Evolutionary conservation across 2,797 vertebrate genomes (phyloP).

Genomic region (Coranthus polyacanthus): DNA sequence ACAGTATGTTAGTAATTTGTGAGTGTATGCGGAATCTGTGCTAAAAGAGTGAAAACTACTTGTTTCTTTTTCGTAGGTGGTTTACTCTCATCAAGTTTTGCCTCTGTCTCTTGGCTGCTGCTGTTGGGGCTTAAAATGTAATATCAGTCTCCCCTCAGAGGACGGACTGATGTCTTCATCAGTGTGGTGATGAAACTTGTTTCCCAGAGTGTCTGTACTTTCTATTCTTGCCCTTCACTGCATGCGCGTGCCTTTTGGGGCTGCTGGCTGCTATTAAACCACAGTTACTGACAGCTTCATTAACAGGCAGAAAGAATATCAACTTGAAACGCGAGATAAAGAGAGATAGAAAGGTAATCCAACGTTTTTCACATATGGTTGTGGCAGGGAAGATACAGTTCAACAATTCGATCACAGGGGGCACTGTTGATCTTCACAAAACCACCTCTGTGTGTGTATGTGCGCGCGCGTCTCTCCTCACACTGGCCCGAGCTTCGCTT

Average conservation of each 20-base stretch:
- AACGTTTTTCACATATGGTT: background rate
- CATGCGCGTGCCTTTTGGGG: conserved; percentile 17
- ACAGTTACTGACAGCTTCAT: conserved; percentile 35
- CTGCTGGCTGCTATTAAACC: conserved; percentile 19
- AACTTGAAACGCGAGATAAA: conserved; percentile 22
- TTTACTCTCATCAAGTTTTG: background rate
- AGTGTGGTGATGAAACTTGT: conserved; percentile 28
- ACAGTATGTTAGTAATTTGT: too few species aligned
- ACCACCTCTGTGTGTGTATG: background rate
- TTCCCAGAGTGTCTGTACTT: conserved; percentile 27
- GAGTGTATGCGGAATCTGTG: too few species aligned
- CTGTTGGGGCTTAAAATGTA: conserved; percentile 20
- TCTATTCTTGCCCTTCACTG: conserved; percentile 23
- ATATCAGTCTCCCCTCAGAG: conserved; percentile 41
- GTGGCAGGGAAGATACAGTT: conserved; percentile 19
- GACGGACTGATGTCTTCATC: conserved; percentile 51
- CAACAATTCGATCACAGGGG: conserved; percentile 52
- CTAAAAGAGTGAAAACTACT: background rate
- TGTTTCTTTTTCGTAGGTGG: background rate
- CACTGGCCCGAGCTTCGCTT: conserved; percentile 28
- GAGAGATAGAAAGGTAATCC: conserved; percentile 8
- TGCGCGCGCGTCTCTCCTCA: conserved; percentile 16
- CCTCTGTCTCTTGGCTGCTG: background rate
- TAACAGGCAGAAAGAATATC: conserved; percentile 20
- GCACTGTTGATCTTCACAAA: conserved; percentile 64